Evolutionary conservation across 2,113 vertebrate species (phyloP), one percentile per base, ranked within the genome.

Genomic region (Polyodon spathula): DNA sequence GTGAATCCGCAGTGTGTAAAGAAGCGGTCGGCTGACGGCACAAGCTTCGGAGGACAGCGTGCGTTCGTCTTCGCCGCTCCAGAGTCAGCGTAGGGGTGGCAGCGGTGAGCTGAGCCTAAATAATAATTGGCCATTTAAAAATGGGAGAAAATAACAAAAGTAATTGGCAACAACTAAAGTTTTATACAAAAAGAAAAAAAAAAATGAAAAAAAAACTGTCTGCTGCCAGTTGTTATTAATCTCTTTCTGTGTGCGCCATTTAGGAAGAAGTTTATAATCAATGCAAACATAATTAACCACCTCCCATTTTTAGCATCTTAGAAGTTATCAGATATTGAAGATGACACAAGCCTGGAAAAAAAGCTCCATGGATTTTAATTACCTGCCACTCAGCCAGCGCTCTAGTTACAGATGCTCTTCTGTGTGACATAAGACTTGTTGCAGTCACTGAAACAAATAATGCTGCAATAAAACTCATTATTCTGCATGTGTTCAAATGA

Each of bases 211-310:
- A n/a, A n/a, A n/a, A n/a, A n/a, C n/a, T n/a, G 65, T 41, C 56
- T 48, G 37, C 51, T 59, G 50, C 56, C 50, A 54, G 37, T 46
- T 39, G 60, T 56, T 12, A 59, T 67, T 59, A 46, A 37, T 55
- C 40, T 1, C 15, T 39, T 39, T 58, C n/a, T 41, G 15, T 51
- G 9, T 53, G 40, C 38, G 9, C 46, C 5, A 41, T 4, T 16
- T 39, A 64, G 48, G 39, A 11, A 12, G 44, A 63, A 6, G 15
- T 56, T 40, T 5, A 50, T 54, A 64, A 43, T 58, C 56, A 64
- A 42, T 11, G 48, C 50, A 54, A 43, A 48, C 42, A 58, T 50
- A 40, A 58, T 38, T 40, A 40, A 43, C 48, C 16, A 17, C 48
- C 56, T 64, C 46, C 16, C 16, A 37, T 52, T 52, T 59, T 58